These are phyloP conservation scores for Leucophenga varia DNA, from an alignment of 1,140 invertebrate species.

Conservation along the genomic window DNA sequence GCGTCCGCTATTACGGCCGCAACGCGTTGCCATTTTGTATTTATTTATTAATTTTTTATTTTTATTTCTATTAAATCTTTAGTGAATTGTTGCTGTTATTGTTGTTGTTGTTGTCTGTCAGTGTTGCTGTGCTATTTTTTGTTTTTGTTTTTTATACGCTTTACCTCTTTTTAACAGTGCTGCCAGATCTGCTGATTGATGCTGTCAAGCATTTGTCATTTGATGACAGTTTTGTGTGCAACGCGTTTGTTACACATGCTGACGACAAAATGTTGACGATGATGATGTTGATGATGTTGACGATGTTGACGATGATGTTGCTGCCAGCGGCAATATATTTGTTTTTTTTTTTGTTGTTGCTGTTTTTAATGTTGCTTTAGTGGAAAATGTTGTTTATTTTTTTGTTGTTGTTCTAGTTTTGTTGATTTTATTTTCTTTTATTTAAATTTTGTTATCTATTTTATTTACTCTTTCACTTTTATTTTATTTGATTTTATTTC, in stretches of 20 bases:
- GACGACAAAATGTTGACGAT: conserved; percentile 10
- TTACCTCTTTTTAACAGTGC: no score
- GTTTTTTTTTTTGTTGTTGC: conserved; percentile 13
- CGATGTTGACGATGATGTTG: no score
- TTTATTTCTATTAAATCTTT: conserved; percentile 15
- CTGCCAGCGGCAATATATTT: no score
- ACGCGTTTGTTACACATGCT: conserved; percentile 53
- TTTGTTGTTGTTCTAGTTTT: conserved; percentile 4
- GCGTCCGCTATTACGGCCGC: conserved; percentile 17
- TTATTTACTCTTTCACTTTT: conserved; percentile 4
- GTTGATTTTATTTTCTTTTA: conserved; percentile 6
- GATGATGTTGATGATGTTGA: conserved; percentile 3
- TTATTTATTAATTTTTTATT: neutral
- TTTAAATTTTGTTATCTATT: conserved; percentile 11
- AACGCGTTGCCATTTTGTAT: conserved; percentile 24
- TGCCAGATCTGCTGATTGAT: conserved; percentile 45
- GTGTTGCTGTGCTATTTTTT: conserved; percentile 9
- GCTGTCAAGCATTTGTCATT: conserved; percentile 56
- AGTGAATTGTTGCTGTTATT: conserved; percentile 28
- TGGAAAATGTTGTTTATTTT: no score
- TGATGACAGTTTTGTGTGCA: conserved; percentile 56
- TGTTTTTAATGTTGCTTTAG: conserved; percentile 7
- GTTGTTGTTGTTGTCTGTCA: conserved; percentile 13
- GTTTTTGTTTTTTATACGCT: neutral
- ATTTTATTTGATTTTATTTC: conserved; percentile 17